Conservation (phyloP, 2,888 invertebrate species). For the Ferrisia virgata region DNA sequence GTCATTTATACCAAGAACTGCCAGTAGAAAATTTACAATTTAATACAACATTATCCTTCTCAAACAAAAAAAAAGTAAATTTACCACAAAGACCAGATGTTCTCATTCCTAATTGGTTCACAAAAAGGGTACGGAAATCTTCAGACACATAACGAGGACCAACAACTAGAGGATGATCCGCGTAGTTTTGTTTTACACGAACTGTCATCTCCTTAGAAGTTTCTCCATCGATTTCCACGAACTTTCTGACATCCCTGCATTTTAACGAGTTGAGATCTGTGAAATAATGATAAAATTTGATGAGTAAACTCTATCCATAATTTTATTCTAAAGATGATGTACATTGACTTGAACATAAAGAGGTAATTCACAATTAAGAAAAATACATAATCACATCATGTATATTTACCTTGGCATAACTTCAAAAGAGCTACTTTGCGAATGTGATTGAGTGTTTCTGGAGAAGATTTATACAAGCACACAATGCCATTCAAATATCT, state of each 20-base stretch:
- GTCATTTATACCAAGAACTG: slow-evolving; percentile 71
- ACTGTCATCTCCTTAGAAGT: slow-evolving; percentile 62
- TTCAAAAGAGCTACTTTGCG: slow-evolving; percentile 62
- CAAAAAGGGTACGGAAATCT: slow-evolving; percentile 65
- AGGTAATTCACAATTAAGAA: too few species aligned
- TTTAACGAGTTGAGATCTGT: slow-evolving; percentile 71
- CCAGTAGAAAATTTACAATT: slow-evolving; percentile 48
- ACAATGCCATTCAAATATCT: slow-evolving; percentile 70
- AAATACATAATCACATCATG: too few species aligned
- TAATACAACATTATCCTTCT: too few species aligned
- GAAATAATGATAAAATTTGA: too few species aligned
- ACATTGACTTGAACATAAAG: too few species aligned
- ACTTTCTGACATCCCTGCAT: slow-evolving; percentile 60
- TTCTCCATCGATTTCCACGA: slow-evolving; percentile 64
- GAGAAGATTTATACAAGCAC: slow-evolving; percentile 75
- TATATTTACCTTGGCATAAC: slow-evolving; percentile 65
- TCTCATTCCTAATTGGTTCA: slow-evolving; percentile 62
- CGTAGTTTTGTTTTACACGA: slow-evolving; percentile 63
- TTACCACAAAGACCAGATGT: slow-evolving; percentile 73
- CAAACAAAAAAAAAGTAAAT: slow-evolving; percentile 51
- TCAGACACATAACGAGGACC: slow-evolving; percentile 70
- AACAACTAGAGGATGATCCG: slow-evolving; percentile 70
- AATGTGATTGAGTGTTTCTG: slow-evolving; percentile 58
- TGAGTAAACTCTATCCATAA: too few species aligned
- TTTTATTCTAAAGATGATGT: too few species aligned